These are phyloP conservation scores for Sebastes schlegelii DNA, from an alignment of 2,113 vertebrate species.

Conservation along the genomic window DNA sequence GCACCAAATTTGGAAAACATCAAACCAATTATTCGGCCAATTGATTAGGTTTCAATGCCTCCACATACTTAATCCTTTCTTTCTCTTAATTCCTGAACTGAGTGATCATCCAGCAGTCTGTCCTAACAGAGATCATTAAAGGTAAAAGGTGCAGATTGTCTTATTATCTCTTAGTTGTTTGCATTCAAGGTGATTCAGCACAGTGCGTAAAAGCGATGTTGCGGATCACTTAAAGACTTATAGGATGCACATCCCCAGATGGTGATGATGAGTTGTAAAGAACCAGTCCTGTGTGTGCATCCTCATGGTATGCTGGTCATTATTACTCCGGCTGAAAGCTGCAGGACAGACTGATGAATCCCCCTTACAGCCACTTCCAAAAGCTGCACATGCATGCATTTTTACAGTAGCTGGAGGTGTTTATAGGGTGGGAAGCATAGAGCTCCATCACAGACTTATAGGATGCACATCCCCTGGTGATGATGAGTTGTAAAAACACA, in stretches of 20 bases:
- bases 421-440: background rate
- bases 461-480: background rate
- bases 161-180: background rate
- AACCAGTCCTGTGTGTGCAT: background rate
- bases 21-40: background rate
- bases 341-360: background rate
- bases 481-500: conserved; percentile 1
- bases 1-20: background rate
- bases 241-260: background rate
- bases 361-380: conserved; percentile 1
- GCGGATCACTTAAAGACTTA: background rate
- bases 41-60: background rate
- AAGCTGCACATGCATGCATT: conserved; percentile 14
- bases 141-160: background rate
- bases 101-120: conserved; percentile 24
- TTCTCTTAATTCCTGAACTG: background rate
- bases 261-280: conserved; percentile 6
- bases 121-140: background rate
- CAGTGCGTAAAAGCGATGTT: background rate
- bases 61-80: background rate
- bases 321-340: background rate
- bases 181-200: background rate
- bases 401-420: background rate
- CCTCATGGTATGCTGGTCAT: background rate
- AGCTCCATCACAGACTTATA: background rate